Evolutionary conservation across 1,140 invertebrate genomes (phyloP), one percentile per base, ranked within the genome.

Genomic region (Diprion similis): DNA sequence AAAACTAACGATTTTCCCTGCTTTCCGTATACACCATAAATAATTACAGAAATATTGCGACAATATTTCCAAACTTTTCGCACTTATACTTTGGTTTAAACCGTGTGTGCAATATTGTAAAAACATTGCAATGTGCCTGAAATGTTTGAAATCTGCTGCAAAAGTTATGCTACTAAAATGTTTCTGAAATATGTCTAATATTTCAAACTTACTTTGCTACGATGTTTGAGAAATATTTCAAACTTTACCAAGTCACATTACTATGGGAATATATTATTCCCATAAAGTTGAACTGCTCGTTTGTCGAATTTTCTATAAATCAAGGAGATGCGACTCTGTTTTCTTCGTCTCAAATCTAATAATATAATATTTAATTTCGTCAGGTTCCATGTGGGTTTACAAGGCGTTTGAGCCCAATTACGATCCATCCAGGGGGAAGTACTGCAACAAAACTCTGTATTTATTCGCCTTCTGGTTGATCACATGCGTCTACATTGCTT

Each of bases 391-490:
- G 76, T 92, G 92, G 91, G 91, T 92, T 10, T 93, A 92, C 77
- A 90, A 91, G 78, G 89, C 91, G 75, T 92, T 92, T 76, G 88
- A 92, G 76, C 91, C 91, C 64, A 90, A 91, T 77, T 92, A 90
- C 77, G 89, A 91, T 78, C 86, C 88, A 73, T 72, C 80, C 11
- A 75, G 83, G 15, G 81, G 84, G 1, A 82, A 89, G 77, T 93
- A 92, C 80, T 93, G 92, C 79, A 90, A 93, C 77, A 90, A 89
- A 80, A 92, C 89, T 9, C 80, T 93, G 2, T 93, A 93, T 83
- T 86, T 91, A 73, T 93, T 92, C 82, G 90, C 92, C 37, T 93
- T 93, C 81, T 93, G 92, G 92, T 80, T 92, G 10, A 90, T 92
- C 9, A 93, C 91, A 0, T 86, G 89, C 2, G 86, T 89, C 10